These are phyloP conservation scores for Notamacropus eugenii DNA, from an alignment of 2,797 vertebrate genomes.

Conservation along the genomic window DNA sequence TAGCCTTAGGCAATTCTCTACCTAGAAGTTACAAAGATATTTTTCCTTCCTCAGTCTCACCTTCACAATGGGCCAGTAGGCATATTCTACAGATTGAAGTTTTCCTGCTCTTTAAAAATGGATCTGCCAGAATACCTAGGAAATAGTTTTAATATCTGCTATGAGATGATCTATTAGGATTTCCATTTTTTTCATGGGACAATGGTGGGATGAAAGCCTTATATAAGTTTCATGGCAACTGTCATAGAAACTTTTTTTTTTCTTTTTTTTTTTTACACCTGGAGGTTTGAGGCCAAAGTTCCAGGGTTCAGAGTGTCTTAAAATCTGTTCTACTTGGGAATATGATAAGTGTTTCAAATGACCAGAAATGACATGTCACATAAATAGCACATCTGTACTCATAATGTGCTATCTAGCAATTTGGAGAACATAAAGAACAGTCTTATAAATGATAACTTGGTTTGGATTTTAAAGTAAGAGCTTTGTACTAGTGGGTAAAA, in stretches of 20 bases:
- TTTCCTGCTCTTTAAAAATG: neutral
- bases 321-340: neutral
- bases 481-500: neutral
- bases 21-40: neutral
- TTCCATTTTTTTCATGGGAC: neutral
- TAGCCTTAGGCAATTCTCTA: neutral
- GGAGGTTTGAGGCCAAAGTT: neutral
- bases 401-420: neutral
- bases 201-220: neutral
- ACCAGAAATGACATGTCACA: neutral
- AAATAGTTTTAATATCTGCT: neutral
- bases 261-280: neutral
- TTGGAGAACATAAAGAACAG: neutral
- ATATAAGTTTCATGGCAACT: neutral
- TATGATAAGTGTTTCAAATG: neutral
- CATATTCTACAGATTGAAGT: neutral
- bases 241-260: neutral
- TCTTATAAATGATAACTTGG: neutral
- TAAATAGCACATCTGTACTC: neutral
- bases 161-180: neutral
- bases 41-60: neutral
- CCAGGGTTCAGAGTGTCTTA: neutral
- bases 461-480: neutral
- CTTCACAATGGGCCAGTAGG: neutral
- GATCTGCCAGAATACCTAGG: neutral